Conservation (phyloP, 2,797 vertebrate genomes). For the Nothura maculosa region DNA sequence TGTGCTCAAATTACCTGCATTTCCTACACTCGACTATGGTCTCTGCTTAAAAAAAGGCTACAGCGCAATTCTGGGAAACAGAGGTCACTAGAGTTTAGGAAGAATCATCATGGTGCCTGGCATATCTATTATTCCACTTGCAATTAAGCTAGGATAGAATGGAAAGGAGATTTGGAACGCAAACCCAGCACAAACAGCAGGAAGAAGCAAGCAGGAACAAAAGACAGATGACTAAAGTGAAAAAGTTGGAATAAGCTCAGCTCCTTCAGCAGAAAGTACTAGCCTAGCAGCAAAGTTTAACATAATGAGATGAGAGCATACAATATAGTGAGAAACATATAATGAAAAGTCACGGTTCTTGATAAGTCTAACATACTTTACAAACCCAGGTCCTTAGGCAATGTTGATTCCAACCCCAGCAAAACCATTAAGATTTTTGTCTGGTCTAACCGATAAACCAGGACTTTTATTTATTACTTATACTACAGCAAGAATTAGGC, state of each 20-base stretch:
- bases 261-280: not conserved
- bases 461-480: not conserved
- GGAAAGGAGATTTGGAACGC: not conserved
- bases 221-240: not conserved
- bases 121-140: slow-evolving; percentile 4
- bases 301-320: not conserved
- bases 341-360: not conserved
- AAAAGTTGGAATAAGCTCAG: not conserved
- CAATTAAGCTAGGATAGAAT: not conserved
- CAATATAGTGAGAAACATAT: not conserved
- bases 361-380: not conserved
- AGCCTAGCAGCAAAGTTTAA: not conserved
- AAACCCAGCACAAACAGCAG: not conserved
- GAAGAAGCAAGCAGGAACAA: not conserved
- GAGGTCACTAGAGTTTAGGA: not conserved
- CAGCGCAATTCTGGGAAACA: not conserved
- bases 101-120: not conserved
- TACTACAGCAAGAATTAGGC: not conserved
- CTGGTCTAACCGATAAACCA: not conserved
- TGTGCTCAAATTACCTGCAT: not conserved
- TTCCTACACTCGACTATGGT: not conserved
- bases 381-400: not conserved
- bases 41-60: not conserved
- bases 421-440: not conserved
- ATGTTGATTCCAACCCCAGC: not conserved